A percentile compares a stretch with the other conserved stretches of the same genome.
phyloP scores from a whole-genome alignment of 2,888 invertebrate species.

The Caenorhabditis virilis region DNA sequence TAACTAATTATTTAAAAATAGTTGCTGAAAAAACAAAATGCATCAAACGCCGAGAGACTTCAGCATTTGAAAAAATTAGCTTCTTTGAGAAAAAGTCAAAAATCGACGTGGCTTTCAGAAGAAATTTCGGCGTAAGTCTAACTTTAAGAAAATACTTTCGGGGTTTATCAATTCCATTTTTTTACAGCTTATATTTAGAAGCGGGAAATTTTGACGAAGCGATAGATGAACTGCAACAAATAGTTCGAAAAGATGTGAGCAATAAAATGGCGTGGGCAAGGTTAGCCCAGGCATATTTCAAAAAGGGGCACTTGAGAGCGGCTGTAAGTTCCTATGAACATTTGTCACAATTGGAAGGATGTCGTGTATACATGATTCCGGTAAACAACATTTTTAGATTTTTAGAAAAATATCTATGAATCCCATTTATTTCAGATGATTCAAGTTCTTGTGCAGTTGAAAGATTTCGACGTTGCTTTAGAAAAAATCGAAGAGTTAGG shows the following conservation, averaged over 20 bases:
- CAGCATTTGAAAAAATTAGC: conserved; percentile 8
- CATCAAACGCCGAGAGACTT: conserved; percentile 3
- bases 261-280: conserved; percentile 31
- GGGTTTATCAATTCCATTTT: not conserved
- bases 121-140: conserved; percentile 18
- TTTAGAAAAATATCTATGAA: too few relatives aligned
- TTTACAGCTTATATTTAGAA: conserved; percentile 26
- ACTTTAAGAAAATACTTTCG: not conserved
- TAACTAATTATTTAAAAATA: not conserved
- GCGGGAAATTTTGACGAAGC: conserved; percentile 26
- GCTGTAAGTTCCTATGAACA: conserved; percentile 43
- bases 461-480: conserved; percentile 37
- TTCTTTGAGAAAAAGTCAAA: conserved; percentile 1
- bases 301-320: conserved; percentile 38
- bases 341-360: conserved; percentile 21
- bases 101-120: conserved; percentile 34
- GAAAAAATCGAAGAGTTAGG: conserved; percentile 18
- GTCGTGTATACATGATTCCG: conserved; percentile 28
- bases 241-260: conserved; percentile 27
- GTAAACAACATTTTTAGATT: too few relatives aligned
- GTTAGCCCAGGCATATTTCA: conserved; percentile 35
- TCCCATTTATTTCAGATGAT: too few relatives aligned
- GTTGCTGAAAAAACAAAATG: conserved; percentile 5
- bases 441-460: conserved; percentile 34
- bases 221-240: conserved; percentile 34